A percentile compares a stretch with the other conserved stretches of the same genome.
Evolutionary conservation across 2,113 vertebrate species (phyloP).

Genomic region (Plestiodon gilberti): DNA sequence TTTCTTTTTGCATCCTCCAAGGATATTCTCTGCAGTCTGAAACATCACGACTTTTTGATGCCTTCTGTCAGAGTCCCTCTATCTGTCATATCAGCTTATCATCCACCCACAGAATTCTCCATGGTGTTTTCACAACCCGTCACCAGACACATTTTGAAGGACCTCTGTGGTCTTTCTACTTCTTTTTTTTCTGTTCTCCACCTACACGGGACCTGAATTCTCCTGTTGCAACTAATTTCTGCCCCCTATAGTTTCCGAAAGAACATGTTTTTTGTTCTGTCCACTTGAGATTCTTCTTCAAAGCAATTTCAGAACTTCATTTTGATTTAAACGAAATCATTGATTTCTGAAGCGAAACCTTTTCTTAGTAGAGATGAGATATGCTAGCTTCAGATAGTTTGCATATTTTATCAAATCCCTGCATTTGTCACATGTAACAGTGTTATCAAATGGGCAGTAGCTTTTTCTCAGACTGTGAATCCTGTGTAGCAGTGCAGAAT

Average conservation of each 20-base stretch:
- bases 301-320: not conserved
- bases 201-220: constrained; percentile 16
- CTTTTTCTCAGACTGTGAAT: not conserved
- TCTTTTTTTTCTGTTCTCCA: constrained; percentile 1
- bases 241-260: not conserved
- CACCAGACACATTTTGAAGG: constrained; percentile 30
- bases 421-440: not conserved
- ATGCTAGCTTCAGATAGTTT: not conserved
- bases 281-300: not conserved
- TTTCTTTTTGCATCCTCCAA: constrained; percentile 11
- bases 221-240: constrained; percentile 9
- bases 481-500: not conserved
- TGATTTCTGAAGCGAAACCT: not conserved
- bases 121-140: constrained; percentile 36
- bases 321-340: not conserved
- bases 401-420: not conserved
- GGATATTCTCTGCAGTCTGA: constrained; percentile 30
- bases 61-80: constrained; percentile 35
- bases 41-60: constrained; percentile 43
- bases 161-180: constrained; percentile 17
- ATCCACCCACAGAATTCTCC: constrained; percentile 36
- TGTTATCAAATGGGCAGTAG: not conserved
- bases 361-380: not conserved
- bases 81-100: constrained; percentile 38
- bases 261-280: constrained; percentile 2